Base-by-base conservation (phyloP, 2,888 invertebrate species). In the Leptura quadrifasciata region DNA sequence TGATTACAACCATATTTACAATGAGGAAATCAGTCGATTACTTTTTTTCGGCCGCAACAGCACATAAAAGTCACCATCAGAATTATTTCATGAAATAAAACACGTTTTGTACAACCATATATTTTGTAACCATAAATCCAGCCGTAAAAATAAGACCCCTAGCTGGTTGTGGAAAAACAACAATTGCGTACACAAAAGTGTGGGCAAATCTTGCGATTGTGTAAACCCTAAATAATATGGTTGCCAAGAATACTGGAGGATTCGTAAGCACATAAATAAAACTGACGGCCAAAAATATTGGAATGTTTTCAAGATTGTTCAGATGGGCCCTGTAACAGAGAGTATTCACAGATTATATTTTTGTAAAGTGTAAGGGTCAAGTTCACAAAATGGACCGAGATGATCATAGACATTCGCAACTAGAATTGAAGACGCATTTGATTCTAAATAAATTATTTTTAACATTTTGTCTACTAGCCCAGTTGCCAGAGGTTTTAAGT, bases 251-350 rank as follows among this genome's bases (percentile, higher is more conserved):
- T 9, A 88, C 85, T 72, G 85, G 86, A 0, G 94, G 94, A 0
- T 89, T 89, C 0, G 93, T 93, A 12, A 92, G 88, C 76, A 92
- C 84, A 88, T 93, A 94, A 75, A 93, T 83, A 4, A 91, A 90
- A 0, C 91, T 93, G 52, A 92, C 85, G 35, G 93, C 83, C 87
- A 93, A 91, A 85, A 94, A 94, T 2, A 92, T 90, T 0, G 92
- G 90, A 64, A 94, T 93, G 85, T 94, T 94, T 87, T 94, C 94
- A 86, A 94, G 85, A 85, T 94, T 94, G 84, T 94, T 94, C 81
- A 91, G 89, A 85, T 94, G 94, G 15, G 93, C 93, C 83, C 93
- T 93, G 87, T 9, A 89, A 88, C 63, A 73, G 17, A 78, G 72
- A 76, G n/a, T n/a, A 15, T 24, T 24, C 5, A 5, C 2, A 24